A percentile compares a stretch with the other conserved stretches of the same genome.
Conservation (phyloP, 2,113 vertebrate species). For the Oreochromis spilurus region DNA sequence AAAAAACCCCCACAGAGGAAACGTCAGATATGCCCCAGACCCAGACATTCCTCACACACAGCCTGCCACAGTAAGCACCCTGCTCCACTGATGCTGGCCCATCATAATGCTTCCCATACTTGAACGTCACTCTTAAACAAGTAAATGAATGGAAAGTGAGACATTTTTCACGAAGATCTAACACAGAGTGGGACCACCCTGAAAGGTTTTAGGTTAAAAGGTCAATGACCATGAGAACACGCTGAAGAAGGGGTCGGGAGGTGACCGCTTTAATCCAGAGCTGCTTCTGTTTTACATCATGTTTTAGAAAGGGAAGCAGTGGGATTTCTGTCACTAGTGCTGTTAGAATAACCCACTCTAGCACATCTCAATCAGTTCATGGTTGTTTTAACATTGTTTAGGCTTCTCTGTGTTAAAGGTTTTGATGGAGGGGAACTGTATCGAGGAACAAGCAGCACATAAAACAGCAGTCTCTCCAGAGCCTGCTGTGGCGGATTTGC, state of each 20-base stretch:
- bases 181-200: slow-evolving; percentile 15
- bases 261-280: neutral
- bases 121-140: neutral
- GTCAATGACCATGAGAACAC: slow-evolving; percentile 26
- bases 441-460: slow-evolving; percentile 23
- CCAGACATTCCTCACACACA: slow-evolving; percentile 67
- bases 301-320: neutral
- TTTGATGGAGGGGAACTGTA: slow-evolving; percentile 17
- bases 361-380: neutral
- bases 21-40: slow-evolving; percentile 68
- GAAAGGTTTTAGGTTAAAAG: neutral
- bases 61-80: slow-evolving; percentile 40
- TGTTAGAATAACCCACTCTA: neutral
- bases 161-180: neutral
- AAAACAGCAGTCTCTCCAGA: slow-evolving; percentile 24
- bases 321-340: neutral
- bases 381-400: neutral
- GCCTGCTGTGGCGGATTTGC: slow-evolving; percentile 6
- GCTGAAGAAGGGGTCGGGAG: neutral
- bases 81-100: slow-evolving; percentile 13
- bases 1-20: slow-evolving; percentile 57
- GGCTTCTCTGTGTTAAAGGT: neutral
- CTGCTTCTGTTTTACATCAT: neutral
- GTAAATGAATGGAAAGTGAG: neutral
- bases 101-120: neutral